Conservation (phyloP, 2,797 vertebrate species). For the Bradypus variegatus region DNA sequence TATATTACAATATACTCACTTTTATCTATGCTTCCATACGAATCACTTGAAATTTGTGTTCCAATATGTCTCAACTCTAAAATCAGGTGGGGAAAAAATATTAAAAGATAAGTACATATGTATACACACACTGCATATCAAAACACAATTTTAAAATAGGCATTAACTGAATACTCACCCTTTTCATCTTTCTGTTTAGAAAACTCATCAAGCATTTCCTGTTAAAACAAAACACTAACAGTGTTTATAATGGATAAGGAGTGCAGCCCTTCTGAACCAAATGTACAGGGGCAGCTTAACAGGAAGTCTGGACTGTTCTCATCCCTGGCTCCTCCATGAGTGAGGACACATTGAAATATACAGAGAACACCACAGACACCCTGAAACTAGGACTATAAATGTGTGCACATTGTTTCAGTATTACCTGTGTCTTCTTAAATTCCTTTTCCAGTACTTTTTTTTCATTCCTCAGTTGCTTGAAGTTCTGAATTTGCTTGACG, state of each 20-base stretch:
- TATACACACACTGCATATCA: neutral
- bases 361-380: neutral
- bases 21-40: conserved; percentile 81
- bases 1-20: conserved; percentile 74
- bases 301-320: accelerated
- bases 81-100: neutral
- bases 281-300: accelerated
- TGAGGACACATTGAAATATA: accelerated
- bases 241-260: no score
- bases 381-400: accelerated
- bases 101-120: conserved; percentile 7
- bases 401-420: neutral
- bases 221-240: conserved; percentile 44
- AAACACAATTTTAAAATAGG: conserved; percentile 20
- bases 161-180: conserved; percentile 74
- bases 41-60: conserved; percentile 77
- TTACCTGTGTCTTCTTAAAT: conserved; percentile 81
- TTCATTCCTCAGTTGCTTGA: conserved; percentile 80
- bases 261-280: accelerated
- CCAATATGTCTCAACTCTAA: conserved; percentile 78
- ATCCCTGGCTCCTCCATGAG: accelerated
- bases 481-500: conserved; percentile 79
- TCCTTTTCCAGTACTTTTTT: conserved; percentile 84
- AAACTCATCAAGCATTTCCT: conserved; percentile 80
- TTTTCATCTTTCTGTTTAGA: conserved; percentile 78